Base-by-base conservation (phyloP, 2,797 vertebrate species). In the Arctocebus calabarensis region DNA sequence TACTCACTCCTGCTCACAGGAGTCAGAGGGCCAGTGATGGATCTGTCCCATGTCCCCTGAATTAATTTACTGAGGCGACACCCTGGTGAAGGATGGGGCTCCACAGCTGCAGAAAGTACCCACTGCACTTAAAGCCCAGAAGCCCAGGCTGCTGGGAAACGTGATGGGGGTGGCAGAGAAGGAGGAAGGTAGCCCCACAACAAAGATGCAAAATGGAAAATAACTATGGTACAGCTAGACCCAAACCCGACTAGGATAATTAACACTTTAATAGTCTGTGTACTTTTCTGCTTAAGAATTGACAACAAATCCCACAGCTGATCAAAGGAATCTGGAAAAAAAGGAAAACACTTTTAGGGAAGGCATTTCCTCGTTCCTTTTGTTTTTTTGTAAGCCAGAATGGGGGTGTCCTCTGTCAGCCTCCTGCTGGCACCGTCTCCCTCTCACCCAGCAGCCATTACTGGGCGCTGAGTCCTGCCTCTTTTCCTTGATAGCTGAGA, bases 281-380 rank as follows among this genome's bases (percentile, higher is more conserved):
- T 83, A 86, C 75, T 97, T 94, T 96, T 94, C 96, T 95, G 62
- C 1, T 61, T 88, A 82, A 52, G 75, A 90, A 91, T 57, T 40
- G 64, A 52, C 9, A 43, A 68, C n/a, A 74, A 29, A 64, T 61
- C 19, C 37, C 74, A 14, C 77, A 40, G 48, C 25, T 32, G 48
- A 86, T 22, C 34, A 62, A 75, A 52, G 48, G 48, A 52, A 88
- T 22, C 6, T 43, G 17, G 59, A 13, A 29, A 29, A 74, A 77
- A 88, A 88, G 92, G 66, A 91, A 94, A 96, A 90, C 94, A 95
- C 92, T 96, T 96, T 97, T 95, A 95, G 97, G 97, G 97, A 97
- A 96, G 0, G 95, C 94, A 96, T 95, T 97, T 95, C 92, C 86
- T 82, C 84, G 89, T 96, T 96, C 90, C 95, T 94, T 81, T 88